Base-by-base conservation (phyloP, 2,888 invertebrate genomes). In the Chydorus sphaericus region DNA sequence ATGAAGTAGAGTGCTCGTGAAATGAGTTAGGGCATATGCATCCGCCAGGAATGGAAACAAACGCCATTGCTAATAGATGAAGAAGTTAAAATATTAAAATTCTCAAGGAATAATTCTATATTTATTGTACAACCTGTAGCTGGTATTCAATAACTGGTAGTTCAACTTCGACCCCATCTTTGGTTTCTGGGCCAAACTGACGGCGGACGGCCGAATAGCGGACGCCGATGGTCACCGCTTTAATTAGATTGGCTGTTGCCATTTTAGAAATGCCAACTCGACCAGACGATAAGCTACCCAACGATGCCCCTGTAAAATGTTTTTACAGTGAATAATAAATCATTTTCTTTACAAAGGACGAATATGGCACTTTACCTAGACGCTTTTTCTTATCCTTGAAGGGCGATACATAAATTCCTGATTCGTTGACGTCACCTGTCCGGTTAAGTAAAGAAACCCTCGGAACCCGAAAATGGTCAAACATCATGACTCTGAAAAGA, bases 141-240 rank as follows among this genome's bases (percentile, higher is more conserved):
- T 91, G 94, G 68, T 96, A 96, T 67, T 94, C 92, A 62, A 96
- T 70, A 1, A 96, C 84, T 0, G 93, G 83, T 59, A 81, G 76
- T 69, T 96, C 94, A 55, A 78, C 77, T 7, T 71, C 67, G 3
- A 73, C 68, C 11, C 76, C 74, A 4, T 80, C 77, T n/a, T n/a
- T n/a, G n/a, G n/a, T n/a, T 39, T 57, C 57, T 0, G 87, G 82
- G 0, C 90, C 92, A 68, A 94, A 96, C 73, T 96, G 96, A 63
- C 77, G 79, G 59, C 94, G 75, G 1, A 83, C 84, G 0, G 82
- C 89, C 0, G 90, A 85, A 69, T 94, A 94, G 18, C 94, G 75
- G 20, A 86, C 73, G 0, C 90, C 91, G 59, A 94, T 91, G 6
- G 83, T 77, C 1, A 91, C 70, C 0, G 87, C 87, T 64, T 81